A percentile compares a stretch with the other conserved stretches of the same genome.
Evolutionary conservation across 2,888 invertebrate species (phyloP).

Genomic region (Carabus problematicus): DNA sequence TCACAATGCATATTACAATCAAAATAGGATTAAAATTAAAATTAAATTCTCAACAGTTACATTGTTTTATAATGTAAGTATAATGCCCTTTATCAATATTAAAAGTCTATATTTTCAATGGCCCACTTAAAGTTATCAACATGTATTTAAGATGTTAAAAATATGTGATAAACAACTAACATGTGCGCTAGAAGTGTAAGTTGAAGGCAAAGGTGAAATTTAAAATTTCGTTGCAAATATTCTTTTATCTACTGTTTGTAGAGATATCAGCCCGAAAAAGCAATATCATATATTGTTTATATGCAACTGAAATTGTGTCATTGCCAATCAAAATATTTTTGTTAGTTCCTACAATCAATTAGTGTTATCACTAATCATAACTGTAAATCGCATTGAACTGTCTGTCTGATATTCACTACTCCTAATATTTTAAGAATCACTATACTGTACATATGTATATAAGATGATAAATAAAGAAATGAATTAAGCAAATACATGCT

Average conservation of each 20-base stretch:
- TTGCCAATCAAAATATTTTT: slow-evolving; percentile 17
- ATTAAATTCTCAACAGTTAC: no score
- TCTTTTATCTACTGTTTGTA: not conserved
- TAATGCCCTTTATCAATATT: not conserved
- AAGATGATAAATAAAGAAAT: no score
- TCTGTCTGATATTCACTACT: no score
- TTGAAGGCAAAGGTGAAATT: no score
- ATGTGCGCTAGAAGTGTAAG: slow-evolving; percentile 7
- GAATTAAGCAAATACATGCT: no score
- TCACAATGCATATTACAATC: no score
- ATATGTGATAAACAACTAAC: slow-evolving; percentile 12
- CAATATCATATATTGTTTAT: slow-evolving; percentile 19
- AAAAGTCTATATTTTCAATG: slow-evolving; percentile 1
- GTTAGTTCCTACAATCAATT: not conserved
- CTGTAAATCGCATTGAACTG: no score
- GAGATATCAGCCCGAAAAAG: slow-evolving; percentile 1
- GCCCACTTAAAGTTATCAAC: slow-evolving; percentile 21
- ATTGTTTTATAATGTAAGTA: no score
- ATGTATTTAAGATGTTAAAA: slow-evolving; percentile 8
- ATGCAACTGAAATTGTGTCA: slow-evolving; percentile 14
- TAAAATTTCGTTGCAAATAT: not conserved
- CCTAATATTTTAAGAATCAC: no score
- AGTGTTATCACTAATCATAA: no score
- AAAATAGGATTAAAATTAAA: no score
- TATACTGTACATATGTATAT: no score